Evolutionary conservation across 2,888 invertebrate genomes (phyloP).

Genomic region (Apamea monoglypha): DNA sequence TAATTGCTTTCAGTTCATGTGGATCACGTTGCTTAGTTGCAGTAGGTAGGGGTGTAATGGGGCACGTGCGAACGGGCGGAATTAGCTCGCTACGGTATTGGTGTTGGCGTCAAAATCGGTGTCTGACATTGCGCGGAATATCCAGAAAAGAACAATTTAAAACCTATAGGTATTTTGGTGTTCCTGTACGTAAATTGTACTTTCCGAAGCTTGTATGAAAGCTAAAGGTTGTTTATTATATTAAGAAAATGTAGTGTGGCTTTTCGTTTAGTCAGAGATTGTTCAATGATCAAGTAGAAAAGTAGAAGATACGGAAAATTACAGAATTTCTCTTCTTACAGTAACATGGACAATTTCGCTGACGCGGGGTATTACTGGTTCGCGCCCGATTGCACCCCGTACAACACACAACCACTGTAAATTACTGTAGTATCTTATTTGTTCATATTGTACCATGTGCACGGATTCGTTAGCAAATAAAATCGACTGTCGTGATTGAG

Average conservation of each 20-base stretch:
- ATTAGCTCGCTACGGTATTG: conserved; percentile 69
- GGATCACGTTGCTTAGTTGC: conserved; percentile 51
- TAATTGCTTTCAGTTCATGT: conserved; percentile 43
- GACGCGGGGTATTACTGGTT: conserved; percentile 39
- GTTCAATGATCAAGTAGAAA: background rate
- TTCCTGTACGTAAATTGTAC: background rate
- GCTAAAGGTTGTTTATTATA: no score
- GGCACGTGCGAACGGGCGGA: conserved; percentile 69
- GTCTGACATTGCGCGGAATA: background rate
- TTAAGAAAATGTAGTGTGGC: background rate
- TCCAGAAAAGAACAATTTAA: background rate
- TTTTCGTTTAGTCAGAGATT: no score
- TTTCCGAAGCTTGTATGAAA: background rate
- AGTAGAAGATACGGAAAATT: background rate
- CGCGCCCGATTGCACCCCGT: conserved; percentile 54
- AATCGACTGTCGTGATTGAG: conserved; percentile 54
- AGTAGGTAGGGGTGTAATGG: conserved; percentile 58
- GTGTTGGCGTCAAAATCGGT: conserved; percentile 45
- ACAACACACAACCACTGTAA: conserved; percentile 38
- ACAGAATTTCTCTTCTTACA: background rate
- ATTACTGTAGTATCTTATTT: conserved; percentile 56
- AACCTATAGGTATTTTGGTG: background rate
- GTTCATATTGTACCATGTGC: conserved; percentile 36
- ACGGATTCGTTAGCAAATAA: conserved; percentile 50
- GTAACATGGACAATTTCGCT: conserved; percentile 16